Evolutionary conservation across 1,140 invertebrate genomes (phyloP), one percentile per base, ranked within the genome.

Genomic region (Lethocerus indicus): DNA sequence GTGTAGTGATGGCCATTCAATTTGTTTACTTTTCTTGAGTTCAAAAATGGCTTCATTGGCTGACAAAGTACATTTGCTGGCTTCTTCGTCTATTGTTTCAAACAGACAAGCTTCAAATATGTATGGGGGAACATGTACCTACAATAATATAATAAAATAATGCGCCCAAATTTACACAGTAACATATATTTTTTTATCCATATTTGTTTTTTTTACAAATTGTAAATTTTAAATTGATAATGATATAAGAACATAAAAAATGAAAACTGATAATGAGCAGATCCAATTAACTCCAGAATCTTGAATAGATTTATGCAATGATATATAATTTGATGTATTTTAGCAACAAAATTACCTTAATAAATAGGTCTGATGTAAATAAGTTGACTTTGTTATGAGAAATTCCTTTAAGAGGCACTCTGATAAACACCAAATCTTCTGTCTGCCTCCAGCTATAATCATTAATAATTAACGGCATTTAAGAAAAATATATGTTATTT

Each of bases 391-490:
- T 74, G 16, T 55, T 54, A 56, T 65, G 62, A 49, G 67, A 60
- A 57, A 68, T 44, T 54, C 68, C 67, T 40, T 64, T 70, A 26
- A 79, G 54, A 23, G 74, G 72, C 9, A 79, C 66, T 53, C 65
- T 63, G 53, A 82, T 67, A 35, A 72, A 65, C 20, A 81, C 56
- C 23, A 56, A 61, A 32, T 69, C 63, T 25, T 61, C 54, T 2
- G 73, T 76, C 66, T 83, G 79, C 42, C 68, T 71, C 80, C 80
- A 83, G 36, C 67, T 71, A 57, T 68, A 79, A 65, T 81, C 71
- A 65, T 78, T 79, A 5, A 82, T 64, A 56, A 79, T 53, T 56
- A 83, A 74, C n/a, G 79, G 78, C 79, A 83, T 82, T 47, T 41
- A 20, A 42, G 18, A 59, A 49, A n/a, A n/a, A n/a, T n/a, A n/a